These are phyloP conservation scores for Leucania comma DNA, from an alignment of 2,888 invertebrate species.

Conservation along the genomic window DNA sequence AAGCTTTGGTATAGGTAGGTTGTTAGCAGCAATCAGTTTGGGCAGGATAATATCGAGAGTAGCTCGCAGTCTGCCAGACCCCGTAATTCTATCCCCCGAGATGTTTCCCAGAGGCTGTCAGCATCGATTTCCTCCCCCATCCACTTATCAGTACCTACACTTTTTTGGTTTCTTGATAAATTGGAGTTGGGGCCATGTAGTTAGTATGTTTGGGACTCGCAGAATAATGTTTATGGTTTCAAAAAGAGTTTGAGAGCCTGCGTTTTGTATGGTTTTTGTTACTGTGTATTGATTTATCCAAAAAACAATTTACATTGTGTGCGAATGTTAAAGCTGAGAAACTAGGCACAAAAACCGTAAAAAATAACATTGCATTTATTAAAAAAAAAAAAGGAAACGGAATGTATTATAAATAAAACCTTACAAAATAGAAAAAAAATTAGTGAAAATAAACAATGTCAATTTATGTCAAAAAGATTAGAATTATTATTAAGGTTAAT, in stretches of 20 bases:
- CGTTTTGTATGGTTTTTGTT: conserved; percentile 19
- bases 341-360: no score
- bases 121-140: conserved; percentile 67
- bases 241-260: conserved; percentile 8
- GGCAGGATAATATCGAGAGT: conserved; percentile 73
- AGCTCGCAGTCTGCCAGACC: conserved; percentile 64
- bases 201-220: conserved; percentile 29
- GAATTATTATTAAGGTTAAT: no score
- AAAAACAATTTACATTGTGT: no score
- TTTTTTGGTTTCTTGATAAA: conserved; percentile 53
- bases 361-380: no score
- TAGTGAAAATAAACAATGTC: no score
- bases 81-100: conserved; percentile 68
- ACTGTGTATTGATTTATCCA: background rate
- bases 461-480: no score
- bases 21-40: conserved; percentile 63
- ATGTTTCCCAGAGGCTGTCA: conserved; percentile 65
- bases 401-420: no score
- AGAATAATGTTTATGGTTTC: conserved; percentile 7
- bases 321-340: no score
- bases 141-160: conserved; percentile 50
- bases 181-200: conserved; percentile 30
- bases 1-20: conserved; percentile 23
- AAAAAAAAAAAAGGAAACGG: no score
- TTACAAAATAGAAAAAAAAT: no score